Conservation (phyloP, 2,888 invertebrate species). For the Empis livida region DNA sequence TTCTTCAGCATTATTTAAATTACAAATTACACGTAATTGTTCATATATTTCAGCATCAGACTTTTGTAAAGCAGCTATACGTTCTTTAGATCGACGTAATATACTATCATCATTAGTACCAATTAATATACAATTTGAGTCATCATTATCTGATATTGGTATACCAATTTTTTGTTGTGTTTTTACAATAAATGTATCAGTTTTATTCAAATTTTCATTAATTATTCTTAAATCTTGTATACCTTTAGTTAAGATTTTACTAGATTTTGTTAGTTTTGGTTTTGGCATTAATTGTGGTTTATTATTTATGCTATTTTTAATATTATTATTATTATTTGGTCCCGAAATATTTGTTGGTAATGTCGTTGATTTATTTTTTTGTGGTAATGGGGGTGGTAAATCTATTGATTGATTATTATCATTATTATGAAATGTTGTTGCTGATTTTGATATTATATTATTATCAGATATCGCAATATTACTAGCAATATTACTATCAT, state of each 20-base stretch:
- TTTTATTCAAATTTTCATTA: slow-evolving; percentile 17
- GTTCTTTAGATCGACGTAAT: slow-evolving; percentile 32
- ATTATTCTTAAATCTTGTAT: slow-evolving; percentile 33
- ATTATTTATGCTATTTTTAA: neutral
- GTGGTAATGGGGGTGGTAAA: slow-evolving; percentile 34
- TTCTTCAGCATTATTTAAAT: slow-evolving; percentile 64
- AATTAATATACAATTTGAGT: slow-evolving; percentile 28
- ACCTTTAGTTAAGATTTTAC: slow-evolving; percentile 31
- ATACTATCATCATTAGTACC: slow-evolving; percentile 30
- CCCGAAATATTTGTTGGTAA: slow-evolving; percentile 22
- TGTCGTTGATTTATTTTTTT: slow-evolving; percentile 34
- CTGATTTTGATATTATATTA: neutral
- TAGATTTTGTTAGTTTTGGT: slow-evolving; percentile 26
- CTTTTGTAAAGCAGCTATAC: slow-evolving; percentile 25
- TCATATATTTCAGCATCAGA: slow-evolving; percentile 47
- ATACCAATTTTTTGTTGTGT: slow-evolving; percentile 35
- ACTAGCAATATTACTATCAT: slow-evolving; percentile 20
- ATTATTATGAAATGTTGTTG: slow-evolving; percentile 15
- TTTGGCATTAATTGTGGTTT: slow-evolving; percentile 45
- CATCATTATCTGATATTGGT: slow-evolving; percentile 21
- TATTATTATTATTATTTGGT: too few species aligned
- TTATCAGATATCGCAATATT: neutral
- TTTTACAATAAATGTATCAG: slow-evolving; percentile 32
- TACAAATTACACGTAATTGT: slow-evolving; percentile 65
- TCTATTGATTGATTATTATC: slow-evolving; percentile 13